These are phyloP conservation scores for Ormyrus thymus DNA, from an alignment of 2,888 invertebrate genomes.

Conservation along the genomic window DNA sequence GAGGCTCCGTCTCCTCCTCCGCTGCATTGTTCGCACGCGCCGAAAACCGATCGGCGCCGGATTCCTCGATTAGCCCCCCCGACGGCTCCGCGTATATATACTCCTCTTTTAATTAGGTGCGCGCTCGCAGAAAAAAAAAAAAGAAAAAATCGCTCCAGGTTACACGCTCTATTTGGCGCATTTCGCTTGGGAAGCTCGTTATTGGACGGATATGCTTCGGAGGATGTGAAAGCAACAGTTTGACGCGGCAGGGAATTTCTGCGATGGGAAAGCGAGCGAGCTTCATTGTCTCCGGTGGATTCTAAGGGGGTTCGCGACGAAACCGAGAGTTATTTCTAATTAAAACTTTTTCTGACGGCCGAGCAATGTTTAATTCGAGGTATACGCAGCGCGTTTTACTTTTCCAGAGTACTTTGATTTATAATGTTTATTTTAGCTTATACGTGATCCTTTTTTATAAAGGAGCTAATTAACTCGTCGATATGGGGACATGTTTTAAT, in stretches of 20 bases:
- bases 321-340: too few species aligned
- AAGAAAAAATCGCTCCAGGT: conserved; percentile 19
- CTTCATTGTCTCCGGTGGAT: too few species aligned
- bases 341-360: too few species aligned
- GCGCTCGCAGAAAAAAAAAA: conserved; percentile 4
- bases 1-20: not conserved
- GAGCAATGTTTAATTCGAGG: too few species aligned
- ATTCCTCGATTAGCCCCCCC: not conserved
- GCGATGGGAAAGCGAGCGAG: not conserved
- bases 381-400: too few species aligned
- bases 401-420: too few species aligned
- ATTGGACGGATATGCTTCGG: conserved; percentile 2
- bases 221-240: conserved; percentile 25
- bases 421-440: too few species aligned
- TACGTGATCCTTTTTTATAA: too few species aligned
- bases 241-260: not conserved
- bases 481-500: too few species aligned
- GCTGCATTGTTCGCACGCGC: not conserved
- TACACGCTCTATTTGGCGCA: conserved; percentile 38
- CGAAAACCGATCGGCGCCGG: conserved; percentile 6
- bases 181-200: conserved; percentile 1
- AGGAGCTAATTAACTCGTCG: too few species aligned
- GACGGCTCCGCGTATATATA: not conserved
- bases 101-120: conserved; percentile 27
- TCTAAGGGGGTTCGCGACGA: too few species aligned